These are phyloP conservation scores for Diplodus sargus DNA, from an alignment of 2,797 vertebrate genomes.

Conservation along the genomic window DNA sequence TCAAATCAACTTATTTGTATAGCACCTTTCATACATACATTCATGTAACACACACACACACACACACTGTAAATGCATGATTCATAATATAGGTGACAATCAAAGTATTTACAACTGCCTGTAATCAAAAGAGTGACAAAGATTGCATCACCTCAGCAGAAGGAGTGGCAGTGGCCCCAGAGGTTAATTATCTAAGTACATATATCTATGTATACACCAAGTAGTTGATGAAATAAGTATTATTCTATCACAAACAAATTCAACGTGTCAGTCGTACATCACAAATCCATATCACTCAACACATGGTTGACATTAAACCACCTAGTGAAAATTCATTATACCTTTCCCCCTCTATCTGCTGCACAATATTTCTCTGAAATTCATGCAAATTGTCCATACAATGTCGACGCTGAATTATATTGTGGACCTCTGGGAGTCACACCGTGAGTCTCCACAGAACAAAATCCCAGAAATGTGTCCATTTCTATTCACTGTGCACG, in stretches of 20 bases:
- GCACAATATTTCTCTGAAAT: constrained; percentile 27
- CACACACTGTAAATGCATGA: background rate
- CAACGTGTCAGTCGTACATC: background rate
- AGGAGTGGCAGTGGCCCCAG: background rate
- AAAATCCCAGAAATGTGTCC: background rate
- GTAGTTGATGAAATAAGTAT: background rate
- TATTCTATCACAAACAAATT: constrained; percentile 6
- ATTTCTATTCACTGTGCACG: constrained; percentile 15
- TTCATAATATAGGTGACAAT: background rate
- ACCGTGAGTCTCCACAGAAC: background rate
- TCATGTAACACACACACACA: too few species aligned
- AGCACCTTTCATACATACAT: too few species aligned
- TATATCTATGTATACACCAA: background rate
- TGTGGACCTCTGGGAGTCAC: constrained; percentile 15
- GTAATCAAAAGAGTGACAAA: background rate
- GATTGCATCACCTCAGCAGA: background rate
- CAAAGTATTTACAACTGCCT: background rate
- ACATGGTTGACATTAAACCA: constrained; percentile 15
- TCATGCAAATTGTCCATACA: constrained; percentile 20
- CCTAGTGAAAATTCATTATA: background rate
- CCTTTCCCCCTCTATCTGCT: background rate
- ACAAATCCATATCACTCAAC: background rate
- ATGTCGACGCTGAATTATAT: constrained; percentile 5
- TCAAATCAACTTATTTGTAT: too few species aligned
- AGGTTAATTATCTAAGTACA: background rate